Evolutionary conservation across 92 coral and sea anemone species (phyloP), one percentile per base, ranked within the genome.

Genomic region (Epizoanthus rinbou): DNA sequence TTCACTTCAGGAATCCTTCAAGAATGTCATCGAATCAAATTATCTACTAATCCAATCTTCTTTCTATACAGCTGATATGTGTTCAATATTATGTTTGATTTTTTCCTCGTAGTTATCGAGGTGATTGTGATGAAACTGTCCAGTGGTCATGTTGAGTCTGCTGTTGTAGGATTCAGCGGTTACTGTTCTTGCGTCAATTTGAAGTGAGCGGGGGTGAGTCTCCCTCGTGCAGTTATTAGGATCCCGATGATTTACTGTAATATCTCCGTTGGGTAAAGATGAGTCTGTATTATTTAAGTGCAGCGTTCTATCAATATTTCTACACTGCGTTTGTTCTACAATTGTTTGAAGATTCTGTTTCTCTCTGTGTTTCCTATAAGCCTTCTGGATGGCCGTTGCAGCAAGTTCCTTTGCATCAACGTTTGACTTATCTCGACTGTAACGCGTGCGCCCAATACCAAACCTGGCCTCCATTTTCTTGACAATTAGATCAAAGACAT

Each of bases 381-480:
- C 82, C 82, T 78, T 78, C 82, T 78, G 82, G 24, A 78, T 78
- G 17, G 56, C 69, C 37, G 60, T 43, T 13, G 82, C 82, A 43
- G 82, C 82, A n/a, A 60, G 57, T 78, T 78, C 57, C 33, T 59
- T 28, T 10, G 82, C 65, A 19, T 78, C 71, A 18, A 54, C 70
- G 16, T 47, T 47, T 47, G 54, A 8, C 54, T 60, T 78, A 6
- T 39, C 39, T 39, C 47, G 47, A 78, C 57, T 41, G 19, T n/a
- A 41, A 39, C 66, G 65, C 17, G 58, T 78, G 35, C 70, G 71
- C 58, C 70, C 43, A 22, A 78, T 56, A 15, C 71, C 71, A 65
- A 91, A 93, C 66, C 88, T 89, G 16, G 93, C 92, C 63, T 91
- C 97, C 97, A 93, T 91, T 73, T 90, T 87, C 2, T 91, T 88